A percentile compares a stretch with the other conserved stretches of the same genome.
These are phyloP conservation scores for Semnopithecus entellus DNA, from an alignment of 2,113 vertebrate genomes.

Conservation along the genomic window DNA sequence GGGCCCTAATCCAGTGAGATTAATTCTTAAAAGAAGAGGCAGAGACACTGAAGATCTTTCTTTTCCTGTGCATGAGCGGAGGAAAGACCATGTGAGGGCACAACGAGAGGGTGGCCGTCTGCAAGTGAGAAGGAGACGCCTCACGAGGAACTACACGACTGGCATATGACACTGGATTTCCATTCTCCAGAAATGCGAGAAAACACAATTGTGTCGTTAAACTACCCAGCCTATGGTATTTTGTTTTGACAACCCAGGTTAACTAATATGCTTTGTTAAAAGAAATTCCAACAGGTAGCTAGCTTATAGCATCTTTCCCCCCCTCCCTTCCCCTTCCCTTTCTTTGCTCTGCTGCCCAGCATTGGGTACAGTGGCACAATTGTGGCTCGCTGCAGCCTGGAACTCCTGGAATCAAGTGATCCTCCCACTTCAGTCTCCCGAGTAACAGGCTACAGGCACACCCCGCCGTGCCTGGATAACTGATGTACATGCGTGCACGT, in stretches of 20 bases:
- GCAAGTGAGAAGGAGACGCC: background rate
- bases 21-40: background rate
- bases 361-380: too few relatives aligned
- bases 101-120: accelerated
- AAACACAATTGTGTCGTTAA: background rate
- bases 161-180: background rate
- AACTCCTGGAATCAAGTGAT: too few relatives aligned
- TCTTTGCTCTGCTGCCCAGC: too few relatives aligned
- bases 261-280: background rate
- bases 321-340: too few relatives aligned
- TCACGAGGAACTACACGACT: background rate
- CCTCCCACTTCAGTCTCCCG: too few relatives aligned
- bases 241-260: background rate
- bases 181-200: background rate
- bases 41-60: background rate
- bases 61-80: background rate
- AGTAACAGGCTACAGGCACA: too few relatives aligned
- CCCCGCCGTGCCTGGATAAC: too few relatives aligned
- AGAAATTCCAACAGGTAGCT: background rate
- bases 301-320: background rate
- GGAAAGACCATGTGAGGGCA: background rate
- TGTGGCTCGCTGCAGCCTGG: too few relatives aligned
- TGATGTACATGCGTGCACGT: too few relatives aligned
- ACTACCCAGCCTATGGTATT: background rate
- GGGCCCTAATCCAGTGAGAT: background rate